Conservation (phyloP, 2,113 vertebrate species). For the Platysteira castanea region DNA sequence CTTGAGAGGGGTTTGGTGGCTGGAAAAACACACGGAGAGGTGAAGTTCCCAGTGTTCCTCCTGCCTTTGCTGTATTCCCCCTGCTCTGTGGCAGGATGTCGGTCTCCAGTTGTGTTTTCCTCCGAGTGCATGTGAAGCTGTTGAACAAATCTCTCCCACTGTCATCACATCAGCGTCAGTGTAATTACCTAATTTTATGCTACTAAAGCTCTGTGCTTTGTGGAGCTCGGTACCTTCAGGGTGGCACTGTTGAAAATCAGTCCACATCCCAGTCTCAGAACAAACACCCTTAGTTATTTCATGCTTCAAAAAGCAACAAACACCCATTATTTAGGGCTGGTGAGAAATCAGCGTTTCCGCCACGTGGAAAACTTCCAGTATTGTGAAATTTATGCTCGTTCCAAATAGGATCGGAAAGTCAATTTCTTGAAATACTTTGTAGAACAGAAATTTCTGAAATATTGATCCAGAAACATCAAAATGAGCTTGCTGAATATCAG, state of each 20-base stretch:
- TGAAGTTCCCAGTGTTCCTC: neutral
- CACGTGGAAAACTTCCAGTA: neutral
- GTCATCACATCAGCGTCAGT: neutral
- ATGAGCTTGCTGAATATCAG: neutral
- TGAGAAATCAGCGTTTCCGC: neutral
- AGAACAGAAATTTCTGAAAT: neutral
- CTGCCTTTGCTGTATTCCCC: rapidly evolving
- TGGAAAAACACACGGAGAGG: neutral
- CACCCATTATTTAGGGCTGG: slow-evolving; percentile 40
- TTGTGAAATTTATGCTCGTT: neutral
- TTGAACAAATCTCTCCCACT: neutral
- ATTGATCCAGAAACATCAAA: neutral
- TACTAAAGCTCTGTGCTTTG: neutral
- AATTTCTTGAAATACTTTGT: neutral
- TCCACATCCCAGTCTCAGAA: slow-evolving; percentile 21
- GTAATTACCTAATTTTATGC: slow-evolving; percentile 39
- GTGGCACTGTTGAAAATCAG: slow-evolving; percentile 49
- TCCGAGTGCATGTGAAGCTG: neutral
- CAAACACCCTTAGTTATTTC: slow-evolving; percentile 25
- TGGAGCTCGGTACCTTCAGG: slow-evolving; percentile 28
- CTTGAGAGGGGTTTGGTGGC: neutral
- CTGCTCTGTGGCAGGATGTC: neutral
- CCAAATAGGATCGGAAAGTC: neutral
- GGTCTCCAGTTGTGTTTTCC: neutral
- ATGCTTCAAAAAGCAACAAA: slow-evolving; percentile 53